These are phyloP conservation scores for Parapristionchus giblindavisi DNA, from an alignment of 2,888 invertebrate species.

Conservation along the genomic window DNA sequence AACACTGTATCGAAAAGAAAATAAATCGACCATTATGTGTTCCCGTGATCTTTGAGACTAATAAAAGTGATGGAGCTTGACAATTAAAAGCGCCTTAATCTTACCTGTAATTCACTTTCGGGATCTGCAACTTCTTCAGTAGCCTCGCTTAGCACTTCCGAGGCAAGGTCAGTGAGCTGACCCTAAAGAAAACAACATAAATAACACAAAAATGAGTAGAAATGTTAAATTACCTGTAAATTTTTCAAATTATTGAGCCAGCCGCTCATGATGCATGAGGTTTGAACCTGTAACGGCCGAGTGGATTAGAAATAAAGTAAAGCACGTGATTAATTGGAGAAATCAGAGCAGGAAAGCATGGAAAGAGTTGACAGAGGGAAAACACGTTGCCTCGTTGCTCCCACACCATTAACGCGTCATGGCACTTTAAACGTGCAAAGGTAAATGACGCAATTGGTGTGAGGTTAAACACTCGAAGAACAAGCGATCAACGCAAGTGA, in stretches of 20 bases:
- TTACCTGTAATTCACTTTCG: constrained; percentile 58
- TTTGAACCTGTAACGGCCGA: neutral
- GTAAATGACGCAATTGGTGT: constrained; percentile 1
- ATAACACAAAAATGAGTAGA: neutral
- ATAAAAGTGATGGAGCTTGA: too few relatives aligned
- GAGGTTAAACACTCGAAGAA: constrained; percentile 22
- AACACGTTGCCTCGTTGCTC: constrained; percentile 23
- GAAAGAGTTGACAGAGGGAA: neutral
- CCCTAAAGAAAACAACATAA: constrained; percentile 47
- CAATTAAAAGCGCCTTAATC: neutral
- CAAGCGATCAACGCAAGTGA: constrained; percentile 18
- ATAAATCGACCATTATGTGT: too few relatives aligned
- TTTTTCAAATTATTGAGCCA: constrained; percentile 38
- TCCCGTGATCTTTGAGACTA: too few relatives aligned
- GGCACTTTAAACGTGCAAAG: neutral
- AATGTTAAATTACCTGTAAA: constrained; percentile 6
- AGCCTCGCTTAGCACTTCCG: constrained; percentile 63
- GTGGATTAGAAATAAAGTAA: neutral
- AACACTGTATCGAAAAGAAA: too few relatives aligned
- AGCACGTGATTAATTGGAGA: neutral
- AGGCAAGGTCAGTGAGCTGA: constrained; percentile 60
- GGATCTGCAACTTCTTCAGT: constrained; percentile 63
- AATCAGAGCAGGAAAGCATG: neutral
- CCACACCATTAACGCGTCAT: neutral
- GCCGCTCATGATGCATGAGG: constrained; percentile 16